Conservation (phyloP, 1,140 invertebrate genomes). For the Rhagoletis zephyria region DNA sequence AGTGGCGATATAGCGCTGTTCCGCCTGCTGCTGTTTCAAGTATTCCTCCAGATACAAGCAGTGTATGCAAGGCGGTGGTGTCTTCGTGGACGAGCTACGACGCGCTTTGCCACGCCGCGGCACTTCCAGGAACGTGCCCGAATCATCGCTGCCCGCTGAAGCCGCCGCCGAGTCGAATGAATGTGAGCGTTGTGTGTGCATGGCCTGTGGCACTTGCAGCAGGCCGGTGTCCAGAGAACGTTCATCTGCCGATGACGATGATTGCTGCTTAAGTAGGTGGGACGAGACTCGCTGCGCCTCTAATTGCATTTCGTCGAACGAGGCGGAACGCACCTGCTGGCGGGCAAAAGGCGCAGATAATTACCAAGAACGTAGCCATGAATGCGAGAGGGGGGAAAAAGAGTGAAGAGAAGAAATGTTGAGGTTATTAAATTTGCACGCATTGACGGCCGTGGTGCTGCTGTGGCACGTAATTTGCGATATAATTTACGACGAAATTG, state of each 20-base stretch:
- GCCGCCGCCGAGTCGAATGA: constrained; percentile 82
- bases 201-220: constrained; percentile 79
- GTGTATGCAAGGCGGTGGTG: constrained; percentile 78
- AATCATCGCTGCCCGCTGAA: constrained; percentile 79
- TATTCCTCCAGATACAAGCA: constrained; percentile 80
- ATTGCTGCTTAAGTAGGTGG: constrained; percentile 73
- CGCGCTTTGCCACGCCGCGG: constrained; percentile 78
- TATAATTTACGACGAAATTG: constrained; percentile 38
- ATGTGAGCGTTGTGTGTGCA: constrained; percentile 78
- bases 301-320: constrained; percentile 89
- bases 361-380: not conserved
- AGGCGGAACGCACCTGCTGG: constrained; percentile 80
- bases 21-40: constrained; percentile 75
- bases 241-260: constrained; percentile 70
- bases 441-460: not conserved
- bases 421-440: constrained; percentile 8
- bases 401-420: constrained; percentile 26
- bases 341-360: not conserved
- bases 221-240: constrained; percentile 72
- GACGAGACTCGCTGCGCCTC: constrained; percentile 78
- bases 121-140: constrained; percentile 80
- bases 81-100: constrained; percentile 76
- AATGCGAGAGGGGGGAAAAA: not conserved
- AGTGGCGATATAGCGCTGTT: constrained; percentile 67
- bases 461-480: constrained; percentile 14